Evolutionary conservation across 2,888 invertebrate genomes (phyloP).

Genomic region (Thymelicus lineola): DNA sequence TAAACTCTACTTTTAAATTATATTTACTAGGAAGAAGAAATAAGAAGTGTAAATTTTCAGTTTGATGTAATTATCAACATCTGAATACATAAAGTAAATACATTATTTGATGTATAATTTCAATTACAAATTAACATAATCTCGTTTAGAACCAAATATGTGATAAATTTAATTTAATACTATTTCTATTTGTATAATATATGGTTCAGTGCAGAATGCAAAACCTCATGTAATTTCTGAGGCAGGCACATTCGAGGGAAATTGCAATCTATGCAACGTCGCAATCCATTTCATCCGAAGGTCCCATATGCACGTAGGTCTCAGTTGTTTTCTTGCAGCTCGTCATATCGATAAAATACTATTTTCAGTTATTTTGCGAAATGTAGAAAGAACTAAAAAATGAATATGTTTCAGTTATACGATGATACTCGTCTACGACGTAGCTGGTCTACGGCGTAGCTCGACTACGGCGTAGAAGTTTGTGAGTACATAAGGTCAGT

Average conservation of each 20-base stretch:
- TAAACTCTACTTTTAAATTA: too few species aligned
- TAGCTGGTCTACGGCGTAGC: neutral
- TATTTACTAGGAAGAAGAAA: too few species aligned
- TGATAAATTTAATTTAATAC: neutral
- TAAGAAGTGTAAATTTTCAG: too few species aligned
- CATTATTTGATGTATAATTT: too few species aligned
- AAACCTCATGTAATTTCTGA: slow-evolving; percentile 18
- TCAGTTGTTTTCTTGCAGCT: slow-evolving; percentile 22
- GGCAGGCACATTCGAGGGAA: slow-evolving; percentile 20
- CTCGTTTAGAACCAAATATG: too few species aligned
- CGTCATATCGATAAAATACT: slow-evolving; percentile 10
- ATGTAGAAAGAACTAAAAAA: neutral
- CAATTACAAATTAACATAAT: too few species aligned
- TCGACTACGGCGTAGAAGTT: neutral
- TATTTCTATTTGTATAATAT: neutral
- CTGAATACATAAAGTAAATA: too few species aligned
- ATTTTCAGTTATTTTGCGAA: slow-evolving; percentile 15
- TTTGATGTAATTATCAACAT: too few species aligned
- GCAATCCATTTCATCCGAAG: slow-evolving; percentile 28
- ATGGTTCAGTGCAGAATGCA: neutral
- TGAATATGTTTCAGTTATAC: neutral
- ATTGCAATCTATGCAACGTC: slow-evolving; percentile 21
- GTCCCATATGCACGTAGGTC: slow-evolving; percentile 28
- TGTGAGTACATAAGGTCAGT: neutral
- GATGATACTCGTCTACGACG: neutral